Evolutionary conservation across 2,797 vertebrate genomes (phyloP), one percentile per base, ranked within the genome.

Genomic region (Choloepus didactylus): DNA sequence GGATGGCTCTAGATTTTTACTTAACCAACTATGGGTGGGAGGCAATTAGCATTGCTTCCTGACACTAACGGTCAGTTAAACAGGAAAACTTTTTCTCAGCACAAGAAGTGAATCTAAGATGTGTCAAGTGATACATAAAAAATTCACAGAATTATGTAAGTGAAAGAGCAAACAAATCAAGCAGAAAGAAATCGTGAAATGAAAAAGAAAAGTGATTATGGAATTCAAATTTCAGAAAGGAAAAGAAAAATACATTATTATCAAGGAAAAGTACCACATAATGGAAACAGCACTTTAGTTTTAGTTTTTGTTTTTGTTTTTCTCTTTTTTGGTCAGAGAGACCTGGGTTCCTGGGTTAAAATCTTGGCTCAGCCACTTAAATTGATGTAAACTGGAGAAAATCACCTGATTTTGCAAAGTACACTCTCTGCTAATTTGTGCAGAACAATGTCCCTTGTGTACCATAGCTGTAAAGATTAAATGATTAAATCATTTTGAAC

Each of bases 101-200:
- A 29, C 15, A 31, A 92, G 18, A 67, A 11, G 46, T 67, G 9
- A 96, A 60, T 29, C 19, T 87, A 94, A 72, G 86, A 15, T 9
- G 76, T 19, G 75, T 11, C 49, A 0, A 23, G 4, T 6, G 9
- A 8, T 15, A 0, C 3, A 23, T 27, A 15, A 21, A 72, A 44
- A 14, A 91, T 35, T 1, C 91, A 93, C 6, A 0, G 83, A 95
- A 95, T n/a, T 1, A 54, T 67, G 70, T 41, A 75, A 2, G 1
- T 62, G 77, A 94, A 31, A 95, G 38, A 95, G 15, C 0, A 91
- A 84, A 84, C 0, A 91, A 84, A 84, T 6, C 64, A 8, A 95
- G 3, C 2, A 29, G 46, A 95, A 95, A 29, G 11, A 51, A n/a
- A 56, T 70, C 31, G 80, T 49, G 56, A 91, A 77, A 81, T 49